Base-by-base conservation (phyloP, 64 coral and sea anemone genomes). In the Stylophora pistillata region DNA sequence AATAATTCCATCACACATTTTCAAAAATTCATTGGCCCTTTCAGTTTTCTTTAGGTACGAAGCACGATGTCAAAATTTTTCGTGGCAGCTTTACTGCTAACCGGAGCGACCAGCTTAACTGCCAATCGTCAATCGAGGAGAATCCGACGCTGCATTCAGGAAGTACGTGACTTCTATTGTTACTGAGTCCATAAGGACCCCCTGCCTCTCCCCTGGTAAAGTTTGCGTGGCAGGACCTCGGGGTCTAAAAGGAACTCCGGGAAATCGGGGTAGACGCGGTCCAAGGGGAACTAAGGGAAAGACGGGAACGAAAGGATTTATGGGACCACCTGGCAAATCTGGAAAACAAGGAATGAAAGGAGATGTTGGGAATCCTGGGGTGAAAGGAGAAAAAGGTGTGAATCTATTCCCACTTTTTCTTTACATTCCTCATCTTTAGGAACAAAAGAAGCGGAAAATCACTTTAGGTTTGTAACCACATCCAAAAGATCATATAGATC, bases 301-400 rank as follows among this genome's bases (percentile, higher is more conserved):
- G 28, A 85, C 28, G 30, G 89, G 89, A 12, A 5, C 12, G 16
- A 54, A 78, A 85, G 89, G 89, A 0, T 23, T 47, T 1, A 54
- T 77, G 58, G 89, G 89, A 74, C 53, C 73, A 18, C 79, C 72
- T 65, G 89, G 89, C 26, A 60, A 76, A 53, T 26, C 83, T 6
- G 79, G 89, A 9, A 91, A 84, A 63, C 89, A 53, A 74, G 89
- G 89, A n/a, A 58, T 75, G 10, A 82, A 59, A 57, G 89, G 89
- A 85, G 33, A 72, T 27, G 57, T 59, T 77, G 89, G 89, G 55
- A 63, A 34, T 18, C 60, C 81, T 16, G 89, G 89, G 53, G 15
- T 61, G 2, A 91, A 91, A 66, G 89, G 89, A 53, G 34, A 91
- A 18, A 56, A 15, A 31, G 71, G 71, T 73, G 3, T 20, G 9